Conservation (phyloP, 2,797 vertebrate species). For the Pogoniulus pusillus region DNA sequence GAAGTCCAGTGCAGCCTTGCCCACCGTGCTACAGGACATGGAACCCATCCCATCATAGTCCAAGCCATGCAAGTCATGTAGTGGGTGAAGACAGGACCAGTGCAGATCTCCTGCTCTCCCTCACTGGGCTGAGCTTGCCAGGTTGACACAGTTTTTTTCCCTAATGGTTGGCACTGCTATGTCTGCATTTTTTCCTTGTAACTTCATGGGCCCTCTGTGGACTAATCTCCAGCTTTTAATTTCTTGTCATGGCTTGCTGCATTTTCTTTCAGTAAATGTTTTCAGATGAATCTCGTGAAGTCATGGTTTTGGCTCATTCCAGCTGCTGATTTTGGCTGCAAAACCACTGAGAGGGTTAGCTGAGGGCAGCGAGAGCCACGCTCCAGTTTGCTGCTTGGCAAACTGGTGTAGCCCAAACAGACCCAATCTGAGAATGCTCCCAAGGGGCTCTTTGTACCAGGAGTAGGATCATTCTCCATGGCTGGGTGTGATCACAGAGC, state of each 20-base stretch:
- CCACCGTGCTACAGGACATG: background rate
- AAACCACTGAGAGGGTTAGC: constrained; percentile 32
- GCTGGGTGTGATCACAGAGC: background rate
- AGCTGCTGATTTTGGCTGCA: constrained; percentile 44
- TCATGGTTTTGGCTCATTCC: constrained; percentile 59
- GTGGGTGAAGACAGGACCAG: background rate
- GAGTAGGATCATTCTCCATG: background rate
- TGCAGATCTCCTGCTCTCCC: background rate
- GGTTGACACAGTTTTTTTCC: background rate
- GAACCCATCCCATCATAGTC: background rate
- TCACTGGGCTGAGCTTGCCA: background rate
- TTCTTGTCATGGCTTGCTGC: constrained; percentile 56
- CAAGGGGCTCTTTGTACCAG: background rate
- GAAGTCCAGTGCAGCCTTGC: background rate
- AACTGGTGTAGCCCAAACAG: background rate
- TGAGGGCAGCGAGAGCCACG: constrained; percentile 44
- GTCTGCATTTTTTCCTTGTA: constrained; percentile 40
- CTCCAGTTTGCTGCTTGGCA: background rate
- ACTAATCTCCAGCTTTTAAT: constrained; percentile 11
- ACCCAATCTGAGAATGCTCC: background rate
- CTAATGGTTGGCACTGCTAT: background rate
- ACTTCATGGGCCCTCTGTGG: constrained; percentile 3
- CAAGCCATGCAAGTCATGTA: accelerated
- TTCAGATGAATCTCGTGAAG: constrained; percentile 47
- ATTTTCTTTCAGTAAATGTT: constrained; percentile 60